Conservation (phyloP, 1,140 invertebrate species). For the Drosophila pectinifera region DNA sequence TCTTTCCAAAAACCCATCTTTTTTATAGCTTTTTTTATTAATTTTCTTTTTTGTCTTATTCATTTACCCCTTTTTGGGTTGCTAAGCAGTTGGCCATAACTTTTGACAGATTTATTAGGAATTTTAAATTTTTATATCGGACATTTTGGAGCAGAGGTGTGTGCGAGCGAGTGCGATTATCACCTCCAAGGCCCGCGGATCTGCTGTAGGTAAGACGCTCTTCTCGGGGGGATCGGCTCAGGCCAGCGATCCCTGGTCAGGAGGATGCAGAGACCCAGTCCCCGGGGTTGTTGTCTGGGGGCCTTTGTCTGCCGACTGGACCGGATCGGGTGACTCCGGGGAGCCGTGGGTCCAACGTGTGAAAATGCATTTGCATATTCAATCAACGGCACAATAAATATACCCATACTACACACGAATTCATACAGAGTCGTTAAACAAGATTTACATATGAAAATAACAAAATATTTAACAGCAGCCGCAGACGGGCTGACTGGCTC, state of each 20-base stretch:
- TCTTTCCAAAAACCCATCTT: not conserved
- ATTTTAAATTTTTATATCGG: slow-evolving; percentile 73
- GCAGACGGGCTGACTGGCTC: slow-evolving; percentile 45
- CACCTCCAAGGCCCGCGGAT: slow-evolving; percentile 44
- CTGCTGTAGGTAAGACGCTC: slow-evolving; percentile 56
- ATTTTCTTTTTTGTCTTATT: slow-evolving; percentile 28
- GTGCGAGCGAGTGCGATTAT: slow-evolving; percentile 49
- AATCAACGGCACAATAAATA: slow-evolving; percentile 82
- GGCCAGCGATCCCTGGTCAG: slow-evolving; percentile 21
- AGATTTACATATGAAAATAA: slow-evolving; percentile 82
- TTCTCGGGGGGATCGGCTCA: slow-evolving; percentile 8
- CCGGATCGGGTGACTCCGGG: slow-evolving; percentile 15
- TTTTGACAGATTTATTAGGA: slow-evolving; percentile 80
- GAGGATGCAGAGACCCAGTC: slow-evolving; percentile 16
- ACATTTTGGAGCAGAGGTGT: slow-evolving; percentile 48
- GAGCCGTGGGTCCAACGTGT: slow-evolving; percentile 57
- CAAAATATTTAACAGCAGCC: slow-evolving; percentile 63
- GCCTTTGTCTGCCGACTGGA: slow-evolving; percentile 55
- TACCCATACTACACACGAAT: slow-evolving; percentile 74
- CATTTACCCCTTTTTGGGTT: slow-evolving; percentile 26
- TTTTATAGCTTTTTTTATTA: slow-evolving; percentile 30
- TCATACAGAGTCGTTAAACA: slow-evolving; percentile 82
- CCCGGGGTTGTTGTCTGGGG: slow-evolving; percentile 21
- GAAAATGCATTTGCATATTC: slow-evolving; percentile 83
- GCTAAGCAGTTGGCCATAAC: slow-evolving; percentile 67